Conservation (phyloP, 2,888 invertebrate species). For the Tetragonisca angustula region DNA sequence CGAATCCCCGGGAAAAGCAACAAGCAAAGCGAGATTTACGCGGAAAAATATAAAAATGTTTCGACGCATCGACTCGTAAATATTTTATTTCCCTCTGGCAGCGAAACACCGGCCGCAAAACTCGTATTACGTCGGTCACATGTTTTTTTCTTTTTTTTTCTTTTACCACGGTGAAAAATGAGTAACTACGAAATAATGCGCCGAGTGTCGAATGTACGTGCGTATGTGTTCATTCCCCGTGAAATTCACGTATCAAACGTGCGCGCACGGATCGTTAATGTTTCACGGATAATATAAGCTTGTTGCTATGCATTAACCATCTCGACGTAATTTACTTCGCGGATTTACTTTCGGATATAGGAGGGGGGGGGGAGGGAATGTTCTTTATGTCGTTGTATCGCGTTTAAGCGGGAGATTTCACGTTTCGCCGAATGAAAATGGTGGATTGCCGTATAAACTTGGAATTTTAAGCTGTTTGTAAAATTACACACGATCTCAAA, state of each 20-base stretch:
- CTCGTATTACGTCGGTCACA: not conserved
- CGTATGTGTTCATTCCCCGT: not conserved
- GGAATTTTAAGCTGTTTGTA: not conserved
- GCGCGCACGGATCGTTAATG: not conserved
- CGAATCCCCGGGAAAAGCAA: not conserved
- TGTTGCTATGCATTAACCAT: not conserved
- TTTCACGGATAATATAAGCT: not conserved
- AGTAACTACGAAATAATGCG: conserved; percentile 4
- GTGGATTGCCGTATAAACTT: not conserved
- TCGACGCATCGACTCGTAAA: conserved; percentile 24
- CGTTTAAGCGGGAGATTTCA: not conserved
- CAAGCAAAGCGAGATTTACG: not conserved
- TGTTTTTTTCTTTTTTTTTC: not conserved
- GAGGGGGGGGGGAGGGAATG: no score
- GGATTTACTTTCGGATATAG: no score
- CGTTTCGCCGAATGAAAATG: not conserved
- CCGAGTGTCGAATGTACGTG: not conserved
- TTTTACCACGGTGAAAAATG: not conserved
- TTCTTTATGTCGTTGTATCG: not conserved
- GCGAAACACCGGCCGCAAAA: not conserved
- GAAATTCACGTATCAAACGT: not conserved
- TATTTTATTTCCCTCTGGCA: conserved; percentile 32
- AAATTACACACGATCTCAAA: not conserved
- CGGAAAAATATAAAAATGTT: conserved; percentile 1
- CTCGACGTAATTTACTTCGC: not conserved